Evolutionary conservation across 2,113 vertebrate species (phyloP).

Genomic region (Odontophorus gujanensis): DNA sequence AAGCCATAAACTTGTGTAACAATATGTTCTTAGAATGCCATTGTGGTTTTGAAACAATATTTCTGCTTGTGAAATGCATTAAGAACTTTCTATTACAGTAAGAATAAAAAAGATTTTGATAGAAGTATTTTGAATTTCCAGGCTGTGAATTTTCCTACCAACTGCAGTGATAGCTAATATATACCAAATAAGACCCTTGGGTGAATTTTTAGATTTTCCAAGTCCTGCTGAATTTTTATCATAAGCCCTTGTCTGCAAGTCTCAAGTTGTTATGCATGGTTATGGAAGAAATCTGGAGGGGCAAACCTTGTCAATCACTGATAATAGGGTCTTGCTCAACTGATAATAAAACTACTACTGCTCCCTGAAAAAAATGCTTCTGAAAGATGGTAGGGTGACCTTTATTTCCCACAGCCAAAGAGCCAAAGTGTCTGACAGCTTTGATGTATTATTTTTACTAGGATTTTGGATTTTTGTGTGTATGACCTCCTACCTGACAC

Average conservation of each 20-base stretch:
- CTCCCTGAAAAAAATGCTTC: conserved; percentile 38
- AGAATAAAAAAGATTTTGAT: background rate
- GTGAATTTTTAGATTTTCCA: conserved; percentile 24
- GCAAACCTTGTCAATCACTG: conserved; percentile 54
- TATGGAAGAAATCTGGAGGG: conserved; percentile 42
- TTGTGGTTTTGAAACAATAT: background rate
- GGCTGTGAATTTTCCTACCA: background rate
- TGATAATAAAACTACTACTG: conserved; percentile 45
- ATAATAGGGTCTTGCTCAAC: conserved; percentile 24
- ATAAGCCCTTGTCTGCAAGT: background rate
- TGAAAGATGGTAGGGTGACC: conserved; percentile 23
- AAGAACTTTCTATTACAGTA: background rate
- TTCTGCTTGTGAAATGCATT: background rate
- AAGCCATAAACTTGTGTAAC: background rate
- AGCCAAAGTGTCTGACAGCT: conserved; percentile 20
- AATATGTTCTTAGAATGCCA: background rate
- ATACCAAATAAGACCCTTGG: background rate
- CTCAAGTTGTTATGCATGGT: conserved; percentile 31
- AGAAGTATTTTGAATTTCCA: conserved; percentile 3
- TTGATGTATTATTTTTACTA: background rate
- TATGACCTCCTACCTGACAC: background rate
- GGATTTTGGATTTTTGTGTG: background rate
- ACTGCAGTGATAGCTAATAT: background rate
- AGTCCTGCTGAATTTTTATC: conserved; percentile 33
- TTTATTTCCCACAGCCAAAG: conserved; percentile 51